phyloP scores from a whole-genome alignment of 92 coral and sea anemone species.

The Bergia sp. region DNA sequence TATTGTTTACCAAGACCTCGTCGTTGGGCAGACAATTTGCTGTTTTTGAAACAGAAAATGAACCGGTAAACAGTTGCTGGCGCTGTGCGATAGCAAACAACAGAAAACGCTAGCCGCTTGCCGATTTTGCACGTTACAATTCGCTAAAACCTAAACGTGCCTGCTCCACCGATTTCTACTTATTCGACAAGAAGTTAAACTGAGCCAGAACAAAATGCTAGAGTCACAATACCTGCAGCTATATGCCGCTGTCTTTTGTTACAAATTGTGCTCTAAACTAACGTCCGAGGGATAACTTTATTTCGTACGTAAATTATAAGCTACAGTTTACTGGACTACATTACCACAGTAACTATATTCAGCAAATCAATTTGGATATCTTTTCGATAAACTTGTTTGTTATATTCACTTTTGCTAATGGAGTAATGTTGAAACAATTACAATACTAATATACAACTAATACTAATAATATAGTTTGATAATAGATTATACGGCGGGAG shows the following conservation, averaged over 20 bases:
- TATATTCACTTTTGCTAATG: not conserved
- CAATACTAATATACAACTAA: conserved; percentile 3
- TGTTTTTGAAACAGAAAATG: not conserved
- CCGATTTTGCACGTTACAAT: too few species aligned
- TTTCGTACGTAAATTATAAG: too few species aligned
- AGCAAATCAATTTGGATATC: too few species aligned
- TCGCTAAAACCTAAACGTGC: not conserved
- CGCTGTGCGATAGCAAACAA: not conserved
- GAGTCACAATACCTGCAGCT: not conserved
- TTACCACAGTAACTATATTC: too few species aligned
- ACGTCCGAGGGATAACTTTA: not conserved
- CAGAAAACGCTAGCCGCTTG: not conserved
- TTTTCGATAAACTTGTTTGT: not conserved
- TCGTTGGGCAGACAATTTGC: not conserved
- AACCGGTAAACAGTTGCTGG: not conserved
- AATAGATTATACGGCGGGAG: conserved; percentile 12
- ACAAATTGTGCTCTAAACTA: not conserved
- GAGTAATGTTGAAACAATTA: not conserved
- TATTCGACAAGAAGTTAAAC: not conserved
- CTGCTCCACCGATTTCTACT: not conserved
- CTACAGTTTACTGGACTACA: not conserved
- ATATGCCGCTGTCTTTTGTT: too few species aligned
- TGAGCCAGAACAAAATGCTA: conserved; percentile 7
- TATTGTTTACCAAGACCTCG: not conserved
- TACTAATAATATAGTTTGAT: conserved; percentile 25